These are phyloP conservation scores for Resseliella maxima DNA, from an alignment of 2,888 invertebrate species.

Conservation along the genomic window DNA sequence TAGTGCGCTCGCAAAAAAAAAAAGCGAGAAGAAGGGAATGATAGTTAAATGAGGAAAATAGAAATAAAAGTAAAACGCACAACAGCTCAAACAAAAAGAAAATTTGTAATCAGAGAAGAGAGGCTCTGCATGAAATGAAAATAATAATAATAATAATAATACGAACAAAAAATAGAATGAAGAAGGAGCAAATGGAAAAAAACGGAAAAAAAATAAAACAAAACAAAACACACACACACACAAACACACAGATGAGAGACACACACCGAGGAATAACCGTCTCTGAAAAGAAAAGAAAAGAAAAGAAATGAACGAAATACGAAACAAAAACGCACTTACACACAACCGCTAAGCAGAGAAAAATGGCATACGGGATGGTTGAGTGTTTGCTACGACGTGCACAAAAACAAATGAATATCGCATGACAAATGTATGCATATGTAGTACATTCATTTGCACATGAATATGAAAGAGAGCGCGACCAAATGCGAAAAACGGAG, in stretches of 20 bases:
- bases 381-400: constrained; percentile 43
- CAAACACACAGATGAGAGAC: background rate
- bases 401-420: constrained; percentile 51
- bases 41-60: too few species aligned
- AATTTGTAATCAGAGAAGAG: constrained; percentile 19
- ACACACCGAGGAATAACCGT: background rate
- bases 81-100: background rate
- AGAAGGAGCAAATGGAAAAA: constrained; percentile 13
- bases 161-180: background rate
- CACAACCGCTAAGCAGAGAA: constrained; percentile 51
- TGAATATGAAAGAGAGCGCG: background rate
- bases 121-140: constrained; percentile 17
- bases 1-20: background rate
- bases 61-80: background rate
- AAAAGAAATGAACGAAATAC: background rate
- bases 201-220: too few species aligned
- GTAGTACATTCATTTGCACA: constrained; percentile 39
- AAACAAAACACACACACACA: background rate
- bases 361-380: constrained; percentile 40
- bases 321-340: constrained; percentile 15
- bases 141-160: background rate
- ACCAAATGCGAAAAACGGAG: too few species aligned
- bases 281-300: background rate
- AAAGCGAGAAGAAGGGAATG: background rate
- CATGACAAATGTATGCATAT: constrained; percentile 44